Base-by-base conservation (phyloP, 2,888 invertebrate species). In the Philereme transversata region DNA sequence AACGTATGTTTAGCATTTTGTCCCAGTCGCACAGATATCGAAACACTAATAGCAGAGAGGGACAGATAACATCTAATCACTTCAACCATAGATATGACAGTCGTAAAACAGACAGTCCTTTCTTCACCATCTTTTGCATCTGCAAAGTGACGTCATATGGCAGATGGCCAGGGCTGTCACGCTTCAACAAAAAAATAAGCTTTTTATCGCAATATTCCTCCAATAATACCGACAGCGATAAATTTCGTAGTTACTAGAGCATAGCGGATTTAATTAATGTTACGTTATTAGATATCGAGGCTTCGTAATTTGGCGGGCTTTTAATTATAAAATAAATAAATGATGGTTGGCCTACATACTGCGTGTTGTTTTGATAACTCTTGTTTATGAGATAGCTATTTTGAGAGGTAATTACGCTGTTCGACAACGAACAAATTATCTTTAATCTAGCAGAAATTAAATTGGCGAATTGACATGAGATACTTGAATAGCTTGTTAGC, bases 111-210 rank as follows among this genome's bases (percentile, higher is more conserved):
- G 63, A 64, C 48, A 59, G 11, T 58, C 9, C 58, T 53, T 63
- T 67, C 69, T 70, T 65, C 70, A 69, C 67, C 72, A 58, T 62
- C 68, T 62, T 67, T 70, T 73, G 72, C 80, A 78, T 78, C 81
- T 82, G 80, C 62, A 57, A 62, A 60, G 51, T 68, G 64, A 66
- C 69, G 69, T 67, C 68, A 69, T 51, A 45, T 45, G 62, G 70
- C 79, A 83, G 82, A 83, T 84, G 81, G 70, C 66, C 72, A 82
- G 83, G 84, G 85, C 50, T 84, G 83, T 51, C 79, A 78, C 81
- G 77, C 74, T 64, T 71, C 75, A 70, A 55, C 57, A 10, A 43
- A 34, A 36, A 72, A 67, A 68, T 70, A 67, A 49, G 49, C 54
- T 52, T 66, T 22, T 68, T 65, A 71, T 69, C 64, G 53, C 47